Conservation (phyloP, 2,797 vertebrate genomes). For the Sebastes matsubarae region DNA sequence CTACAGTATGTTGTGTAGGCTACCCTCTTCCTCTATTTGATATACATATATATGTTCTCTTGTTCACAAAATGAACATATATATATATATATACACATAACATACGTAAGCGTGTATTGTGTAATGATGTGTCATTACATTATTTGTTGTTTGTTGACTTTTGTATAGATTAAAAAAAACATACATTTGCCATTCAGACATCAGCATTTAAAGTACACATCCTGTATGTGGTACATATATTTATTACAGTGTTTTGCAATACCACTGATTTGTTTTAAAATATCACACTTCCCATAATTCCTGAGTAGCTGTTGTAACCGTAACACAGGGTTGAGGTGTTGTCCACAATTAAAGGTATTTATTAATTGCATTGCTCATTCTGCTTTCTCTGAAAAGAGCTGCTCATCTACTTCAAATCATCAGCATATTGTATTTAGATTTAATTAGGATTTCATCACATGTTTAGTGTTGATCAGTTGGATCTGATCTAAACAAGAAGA, state of each 20-base stretch:
- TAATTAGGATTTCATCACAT: background rate
- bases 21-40: background rate
- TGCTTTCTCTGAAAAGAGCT: background rate
- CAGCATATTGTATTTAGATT: background rate
- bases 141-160: background rate
- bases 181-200: no score
- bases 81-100: background rate
- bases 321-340: background rate
- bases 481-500: background rate
- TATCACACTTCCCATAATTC: background rate
- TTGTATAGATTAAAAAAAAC: background rate
- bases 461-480: background rate
- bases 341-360: background rate
- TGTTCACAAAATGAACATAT: no score
- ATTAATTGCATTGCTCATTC: background rate
- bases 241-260: background rate
- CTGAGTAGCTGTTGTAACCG: background rate
- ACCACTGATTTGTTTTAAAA: background rate
- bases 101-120: background rate
- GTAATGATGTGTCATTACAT: background rate
- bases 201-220: background rate
- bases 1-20: background rate
- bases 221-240: background rate
- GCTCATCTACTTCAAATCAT: background rate
- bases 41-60: no score